Base-by-base conservation (phyloP, 2,797 vertebrate species). In the Pseudomugil tenellus region DNA sequence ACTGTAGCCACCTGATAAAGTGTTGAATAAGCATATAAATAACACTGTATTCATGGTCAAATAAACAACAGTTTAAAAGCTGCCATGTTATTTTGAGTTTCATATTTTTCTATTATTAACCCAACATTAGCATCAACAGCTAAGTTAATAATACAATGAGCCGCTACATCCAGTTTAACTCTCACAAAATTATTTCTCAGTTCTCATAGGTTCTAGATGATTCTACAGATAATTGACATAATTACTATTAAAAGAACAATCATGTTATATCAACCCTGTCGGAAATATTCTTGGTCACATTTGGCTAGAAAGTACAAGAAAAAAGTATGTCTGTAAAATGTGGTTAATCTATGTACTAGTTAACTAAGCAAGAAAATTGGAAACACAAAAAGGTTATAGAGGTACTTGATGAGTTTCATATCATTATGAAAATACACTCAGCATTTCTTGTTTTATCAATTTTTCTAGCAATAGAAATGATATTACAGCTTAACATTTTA, bases 11-110 rank as follows among this genome's bases (percentile, higher is more conserved):
- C 56, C 74, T 80, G 41, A 79, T 66, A 39, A 83, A 65, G 55
- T 83, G 68, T 86, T 77, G 54, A 70, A 29, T 55, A 74, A 83
- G 51, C 60, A 84, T 80, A 63, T 75, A 81, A 71, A 77, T 76
- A 65, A 79, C 62, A 69, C 12, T 56, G 83, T 90, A 65, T 81
- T 81, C 77, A 72, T 55, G 60, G 76, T 84, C 56, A 79, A 90
- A 87, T 89, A 92, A 92, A 87, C 79, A 52, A 77, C 6, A 73
- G 32, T 70, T 85, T 68, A 64, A 79, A 78, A 74, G 10, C 67
- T n/a, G 28, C 35, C 54, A 12, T 0, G 3, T 57, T 17, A 31
- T 62, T 81, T 1, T 14, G 37, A 51, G 29, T 21, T 67, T 26
- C 28, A 19, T 54, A n/a, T 26, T 43, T 34, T 5, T 29, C 14